Evolutionary conservation across 2,888 invertebrate species (phyloP), one percentile per base, ranked within the genome.

Genomic region (Brachyopa scutellaris): DNA sequence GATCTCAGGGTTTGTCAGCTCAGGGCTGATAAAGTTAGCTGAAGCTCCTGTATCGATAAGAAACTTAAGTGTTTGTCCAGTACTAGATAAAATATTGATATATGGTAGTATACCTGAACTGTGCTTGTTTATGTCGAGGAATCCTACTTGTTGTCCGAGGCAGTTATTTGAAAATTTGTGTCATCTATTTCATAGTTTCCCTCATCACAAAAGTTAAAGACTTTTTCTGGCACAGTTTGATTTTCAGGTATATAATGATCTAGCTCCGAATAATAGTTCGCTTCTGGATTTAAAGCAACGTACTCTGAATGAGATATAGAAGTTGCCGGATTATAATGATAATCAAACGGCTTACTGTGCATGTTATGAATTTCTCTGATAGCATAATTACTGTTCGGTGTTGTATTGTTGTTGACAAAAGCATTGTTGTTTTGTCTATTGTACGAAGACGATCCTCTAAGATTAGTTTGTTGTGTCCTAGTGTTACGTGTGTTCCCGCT

Each of bases 61-160:
- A 7, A 9, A 33, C n/a, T 33, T 33, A 5, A 33, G n/a, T 9
- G 7, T n/a, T 33, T 8, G 2, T 9, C 33, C 33, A 2, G 2
- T 9, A 5, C 5, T 3, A n/a, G 33, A 33, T 2, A 33, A 33
- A 9, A 33, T 33, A 3, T 26, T 3, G 4, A 26, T 6, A n/a
- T 33, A 33, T 5, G 33, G 33, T 9, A 33, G n/a, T 26, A 6
- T 5, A n/a, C 9, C 42, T 17, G 45, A 26, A 29, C 33, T 31
- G 19, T 62, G 62, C 31, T 49, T 49, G 3, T 64, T 64, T 31
- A 49, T 19, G 21, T 64, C 45, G 42, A 61, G 23, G 11, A 11
- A 62, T 45, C 61, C 45, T 5, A 40, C 31, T 59, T 59, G 40
- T 13, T 55, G 29, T 47, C 26, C 23, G 49, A 64, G 64, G 64